phyloP scores from a whole-genome alignment of 2,888 invertebrate genomes.

The Leptodirus hochenwartii region DNA sequence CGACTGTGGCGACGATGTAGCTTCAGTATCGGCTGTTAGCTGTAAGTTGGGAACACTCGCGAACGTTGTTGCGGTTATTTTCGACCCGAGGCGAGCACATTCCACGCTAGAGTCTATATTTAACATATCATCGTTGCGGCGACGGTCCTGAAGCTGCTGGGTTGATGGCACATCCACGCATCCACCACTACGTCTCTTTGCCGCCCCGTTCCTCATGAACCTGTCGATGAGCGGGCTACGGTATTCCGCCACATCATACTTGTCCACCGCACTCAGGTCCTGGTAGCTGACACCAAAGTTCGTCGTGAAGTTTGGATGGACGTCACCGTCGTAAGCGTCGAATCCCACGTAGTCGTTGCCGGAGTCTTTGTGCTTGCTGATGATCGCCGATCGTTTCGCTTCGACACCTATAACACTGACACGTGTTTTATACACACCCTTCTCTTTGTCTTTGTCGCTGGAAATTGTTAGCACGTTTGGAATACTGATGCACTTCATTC shows the following conservation, averaged over 20 bases:
- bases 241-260: conserved; percentile 16
- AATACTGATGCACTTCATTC: conserved; percentile 27
- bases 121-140: conserved; percentile 2
- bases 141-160: conserved; percentile 4
- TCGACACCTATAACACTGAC: no score
- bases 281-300: conserved; percentile 28
- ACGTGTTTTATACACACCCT: conserved; percentile 11
- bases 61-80: no score
- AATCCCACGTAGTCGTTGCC: conserved; percentile 15
- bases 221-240: conserved; percentile 20
- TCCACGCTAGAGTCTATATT: background rate
- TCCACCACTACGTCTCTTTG: conserved; percentile 16
- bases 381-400: conserved; percentile 9
- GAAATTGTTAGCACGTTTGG: conserved; percentile 26
- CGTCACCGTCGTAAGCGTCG: conserved; percentile 21
- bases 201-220: conserved; percentile 17
- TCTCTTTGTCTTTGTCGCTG: conserved; percentile 11
- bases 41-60: conserved; percentile 26
- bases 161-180: no score
- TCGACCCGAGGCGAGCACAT: conserved; percentile 6
- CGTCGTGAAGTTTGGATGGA: conserved; percentile 21
- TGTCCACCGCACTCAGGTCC: conserved; percentile 22
- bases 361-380: conserved; percentile 1
- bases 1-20: conserved; percentile 5
- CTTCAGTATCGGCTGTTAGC: background rate